phyloP scores from a whole-genome alignment of 2,797 vertebrate species.

The Otolemur crassicaudatus region DNA sequence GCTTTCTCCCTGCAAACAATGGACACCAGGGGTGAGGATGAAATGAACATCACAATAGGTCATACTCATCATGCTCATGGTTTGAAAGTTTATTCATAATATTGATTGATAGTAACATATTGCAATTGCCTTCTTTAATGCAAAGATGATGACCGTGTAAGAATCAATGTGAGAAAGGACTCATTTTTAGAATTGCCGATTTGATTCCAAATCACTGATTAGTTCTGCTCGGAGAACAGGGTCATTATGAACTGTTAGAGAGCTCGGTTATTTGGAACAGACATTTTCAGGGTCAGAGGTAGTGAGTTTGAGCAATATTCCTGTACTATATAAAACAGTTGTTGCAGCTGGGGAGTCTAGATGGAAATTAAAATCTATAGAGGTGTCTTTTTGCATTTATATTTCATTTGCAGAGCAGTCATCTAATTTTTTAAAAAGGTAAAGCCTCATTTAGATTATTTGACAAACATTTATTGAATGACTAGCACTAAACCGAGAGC shows the following conservation, averaged over 20 bases:
- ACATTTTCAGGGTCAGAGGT: constrained; percentile 73
- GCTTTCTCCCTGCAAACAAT: constrained; percentile 53
- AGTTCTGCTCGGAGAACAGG: constrained; percentile 72
- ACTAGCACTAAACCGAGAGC: not conserved
- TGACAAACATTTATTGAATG: constrained; percentile 8
- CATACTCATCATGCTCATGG: constrained; percentile 39
- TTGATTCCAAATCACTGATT: constrained; percentile 78
- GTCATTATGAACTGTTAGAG: constrained; percentile 73
- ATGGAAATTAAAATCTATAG: constrained; percentile 24
- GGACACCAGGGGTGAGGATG: constrained; percentile 11
- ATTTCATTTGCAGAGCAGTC: not conserved
- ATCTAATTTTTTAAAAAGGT: not conserved
- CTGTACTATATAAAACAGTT: constrained; percentile 19
- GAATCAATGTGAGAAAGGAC: constrained; percentile 58
- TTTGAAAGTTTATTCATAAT: constrained; percentile 53
- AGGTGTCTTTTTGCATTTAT: not conserved
- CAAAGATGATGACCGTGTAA: constrained; percentile 29
- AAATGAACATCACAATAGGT: constrained; percentile 70
- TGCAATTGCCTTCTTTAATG: constrained; percentile 42
- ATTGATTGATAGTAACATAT: constrained; percentile 68
- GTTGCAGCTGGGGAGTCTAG: not conserved
- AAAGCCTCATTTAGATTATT: not conserved
- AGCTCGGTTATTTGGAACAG: constrained; percentile 67
- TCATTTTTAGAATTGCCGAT: constrained; percentile 75
- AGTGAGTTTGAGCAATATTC: constrained; percentile 11